A percentile compares a stretch with the other conserved stretches of the same genome.
Conservation (phyloP, 2,113 vertebrate genomes). For the Microtus richardsoni region DNA sequence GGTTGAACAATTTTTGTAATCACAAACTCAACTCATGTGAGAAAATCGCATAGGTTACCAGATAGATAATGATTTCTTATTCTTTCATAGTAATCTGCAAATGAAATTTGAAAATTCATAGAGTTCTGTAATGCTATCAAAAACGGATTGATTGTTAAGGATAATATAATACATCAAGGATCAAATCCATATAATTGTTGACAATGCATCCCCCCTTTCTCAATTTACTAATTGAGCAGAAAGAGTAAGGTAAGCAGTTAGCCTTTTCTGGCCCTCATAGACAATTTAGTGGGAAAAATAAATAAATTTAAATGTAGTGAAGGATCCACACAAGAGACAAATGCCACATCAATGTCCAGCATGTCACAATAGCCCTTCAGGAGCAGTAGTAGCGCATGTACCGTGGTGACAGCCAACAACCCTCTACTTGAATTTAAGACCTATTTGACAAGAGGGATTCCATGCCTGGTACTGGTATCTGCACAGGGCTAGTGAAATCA, state of each 20-base stretch:
- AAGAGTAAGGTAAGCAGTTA: neutral
- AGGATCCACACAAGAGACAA: neutral
- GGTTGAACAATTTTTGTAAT: neutral
- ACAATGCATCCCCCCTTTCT: neutral
- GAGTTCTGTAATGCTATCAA: neutral
- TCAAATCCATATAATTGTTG: neutral
- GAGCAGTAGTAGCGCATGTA: too few relatives aligned
- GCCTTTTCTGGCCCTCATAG: neutral
- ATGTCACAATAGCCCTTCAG: too few relatives aligned
- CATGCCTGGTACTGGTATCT: too few relatives aligned
- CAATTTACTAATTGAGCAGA: neutral
- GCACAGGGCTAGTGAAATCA: too few relatives aligned
- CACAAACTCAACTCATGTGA: neutral
- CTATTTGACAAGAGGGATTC: too few relatives aligned
- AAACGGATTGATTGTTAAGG: neutral
- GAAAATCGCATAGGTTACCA: neutral
- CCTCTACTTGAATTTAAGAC: too few relatives aligned
- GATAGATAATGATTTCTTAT: neutral
- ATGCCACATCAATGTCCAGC: neutral
- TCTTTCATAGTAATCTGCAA: neutral
- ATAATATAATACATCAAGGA: neutral
- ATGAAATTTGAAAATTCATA: neutral
- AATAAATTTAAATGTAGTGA: neutral
- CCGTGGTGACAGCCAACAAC: too few relatives aligned
- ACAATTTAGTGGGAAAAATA: neutral